Evolutionary conservation across 1,140 invertebrate genomes (phyloP), one percentile per base, ranked within the genome.

Genomic region (Drosophila cardini): DNA sequence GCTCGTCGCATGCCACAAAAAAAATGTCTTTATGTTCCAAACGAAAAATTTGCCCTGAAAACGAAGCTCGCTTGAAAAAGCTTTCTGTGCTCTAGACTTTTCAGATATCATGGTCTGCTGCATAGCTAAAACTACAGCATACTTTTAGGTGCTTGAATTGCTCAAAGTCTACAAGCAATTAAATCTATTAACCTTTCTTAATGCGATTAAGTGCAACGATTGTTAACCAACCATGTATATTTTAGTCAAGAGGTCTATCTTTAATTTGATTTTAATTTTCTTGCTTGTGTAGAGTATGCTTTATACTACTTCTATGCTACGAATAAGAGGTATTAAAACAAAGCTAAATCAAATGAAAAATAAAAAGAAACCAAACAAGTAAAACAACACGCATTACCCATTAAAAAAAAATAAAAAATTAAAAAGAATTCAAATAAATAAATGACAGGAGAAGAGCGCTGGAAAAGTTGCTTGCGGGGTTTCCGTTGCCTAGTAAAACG

Each of bases 401-500:
- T 13, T 18, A 62, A 50, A 30, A 38, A 38, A 21, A 34, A 45
- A 53, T 26, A 56, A 42, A 43, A 32, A 11, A 16, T 4, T 11
- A 18, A 34, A 43, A n/a, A n/a, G n/a, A n/a, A 13, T 32, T 6
- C 13, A 26, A 26, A 30, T 16, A 30, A 10, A n/a, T 6, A 30
- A 21, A 21, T 30, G 40, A 11, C 36, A 6, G 46, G 36, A 8
- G 38, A n/a, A 13, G 50, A 46, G 21, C 18, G 48, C n/a, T 15
- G 18, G 6, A 8, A 26, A 55, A 30, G 15, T 60, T 52, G 45
- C 52, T 38, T 30, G 15, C 8, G 55, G 36, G 38, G 45, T 72
- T 42, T 48, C 40, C n/a, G 82, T 85, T 82, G 67, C 82, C 78
- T 75, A 86, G 81, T 61, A 63, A 68, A 81, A 78, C 50, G 62